Base-by-base conservation (phyloP, 92 coral and sea anemone genomes). In the Bergia puertoricense region DNA sequence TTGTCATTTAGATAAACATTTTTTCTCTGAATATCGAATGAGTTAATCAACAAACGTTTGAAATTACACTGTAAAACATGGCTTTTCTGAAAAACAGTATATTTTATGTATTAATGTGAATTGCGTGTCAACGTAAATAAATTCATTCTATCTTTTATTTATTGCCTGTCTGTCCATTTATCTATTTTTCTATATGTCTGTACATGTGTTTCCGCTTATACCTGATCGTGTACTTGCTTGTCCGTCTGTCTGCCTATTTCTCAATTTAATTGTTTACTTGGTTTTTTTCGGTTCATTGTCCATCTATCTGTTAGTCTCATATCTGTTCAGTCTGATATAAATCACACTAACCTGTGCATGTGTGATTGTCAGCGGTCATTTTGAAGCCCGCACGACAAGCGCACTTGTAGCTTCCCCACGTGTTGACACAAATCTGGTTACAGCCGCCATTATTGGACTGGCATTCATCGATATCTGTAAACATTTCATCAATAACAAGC, bases 391-490 rank as follows among this genome's bases (percentile, higher is more conserved):
- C 37, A 11, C 85, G 37, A 78, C 98, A 96, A 45, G 85, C 81
- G 79, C 98, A 96, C 23, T 91, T 23, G 56, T 89, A 96, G 42
- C 95, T 91, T 41, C 98, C 98, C 57, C 42, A 44, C 18, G 40
- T 82, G 86, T 96, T 96, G 41, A 74, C 79, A 51, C 98, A 96
- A 39, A 84, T 72, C 46, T 96, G 95, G 40, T 92, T 93, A 73
- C 98, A 96, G 39, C 98, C 95, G 0, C 95, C 92, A 40, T 88
- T 88, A 14, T 91, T 77, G 44, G 73, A 73, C n/a, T 2, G 23
- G 44, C 98, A 96, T 81, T 96, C 98, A 48, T 96, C 77, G 48
- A 96, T 84, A 79, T 96, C 98, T 96, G 76, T 14, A 85, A 82
- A 36, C 11, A 79, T 43, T 76, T 40, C 15, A 39, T 22, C 74